Base-by-base conservation (phyloP, 2,797 vertebrate genomes). In the Urophycis tenuis region DNA sequence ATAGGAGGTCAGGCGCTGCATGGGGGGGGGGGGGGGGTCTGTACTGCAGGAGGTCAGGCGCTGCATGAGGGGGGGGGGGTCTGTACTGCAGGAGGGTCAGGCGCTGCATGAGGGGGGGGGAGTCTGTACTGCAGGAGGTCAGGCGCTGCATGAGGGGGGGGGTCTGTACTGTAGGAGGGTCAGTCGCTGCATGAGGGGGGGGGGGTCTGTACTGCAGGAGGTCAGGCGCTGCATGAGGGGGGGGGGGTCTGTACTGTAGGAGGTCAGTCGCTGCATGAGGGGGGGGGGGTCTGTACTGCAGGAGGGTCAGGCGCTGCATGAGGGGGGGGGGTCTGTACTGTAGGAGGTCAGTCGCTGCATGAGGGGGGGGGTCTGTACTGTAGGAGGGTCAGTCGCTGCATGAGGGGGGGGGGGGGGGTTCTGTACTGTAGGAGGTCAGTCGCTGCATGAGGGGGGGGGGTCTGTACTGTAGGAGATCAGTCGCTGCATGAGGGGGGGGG, bases 391-490 rank as follows among this genome's bases (percentile, higher is more conserved):
- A n/a, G n/a, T 64, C n/a, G 8, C 60, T 11, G 25, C 60, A 10
- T 25, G 60, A 64, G n/a, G n/a, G 60, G n/a, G 7, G 60, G n/a
- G n/a, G n/a, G n/a, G n/a, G n/a, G n/a, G n/a, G n/a, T n/a, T 64
- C 60, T 64, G 60, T 64, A 64, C 60, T 64, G 60, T 25, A 64
- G 60, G 60, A 25, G 29, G 19, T n/a, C 60, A 4, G 8, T n/a
- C n/a, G 8, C 60, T 11, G 25, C 60, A 10, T 25, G 60, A 64
- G n/a, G n/a, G 60, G n/a, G 7, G 60, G n/a, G n/a, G n/a, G n/a
- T 64, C 60, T 64, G 60, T 64, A 64, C 60, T 64, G 60, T 25
- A 64, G 60, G 60, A n/a, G n/a, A n/a, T n/a, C n/a, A n/a, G n/a
- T n/a, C n/a, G n/a, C n/a, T 64, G 29, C 49, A 53, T 25, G 1